Evolutionary conservation across 2,888 invertebrate species (phyloP).

Genomic region (Desoria tigrina): DNA sequence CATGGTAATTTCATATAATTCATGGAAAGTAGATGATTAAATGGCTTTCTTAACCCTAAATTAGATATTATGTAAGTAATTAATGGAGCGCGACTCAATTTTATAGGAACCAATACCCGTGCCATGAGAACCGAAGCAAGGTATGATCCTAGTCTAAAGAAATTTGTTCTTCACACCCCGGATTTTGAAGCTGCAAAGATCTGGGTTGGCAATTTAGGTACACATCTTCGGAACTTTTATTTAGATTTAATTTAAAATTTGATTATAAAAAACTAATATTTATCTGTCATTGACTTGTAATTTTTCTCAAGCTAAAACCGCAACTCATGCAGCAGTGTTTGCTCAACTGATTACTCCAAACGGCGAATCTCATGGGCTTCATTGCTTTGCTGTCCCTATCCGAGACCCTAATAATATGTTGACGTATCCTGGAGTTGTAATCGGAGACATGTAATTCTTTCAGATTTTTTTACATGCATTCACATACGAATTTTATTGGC

Average conservation of each 20-base stretch:
- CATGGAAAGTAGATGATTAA: too few species aligned
- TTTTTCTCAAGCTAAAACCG: constrained; percentile 62
- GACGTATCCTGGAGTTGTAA: constrained; percentile 79
- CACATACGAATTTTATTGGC: too few species aligned
- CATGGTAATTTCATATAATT: constrained; percentile 62
- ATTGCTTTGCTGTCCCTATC: constrained; percentile 85
- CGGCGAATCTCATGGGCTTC: constrained; percentile 78
- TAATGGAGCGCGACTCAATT: neutral
- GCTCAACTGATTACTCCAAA: constrained; percentile 83
- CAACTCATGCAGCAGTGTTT: constrained; percentile 82
- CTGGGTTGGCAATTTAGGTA: constrained; percentile 89
- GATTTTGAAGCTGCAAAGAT: constrained; percentile 75
- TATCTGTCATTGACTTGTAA: too few species aligned
- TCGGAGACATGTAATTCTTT: constrained; percentile 72
- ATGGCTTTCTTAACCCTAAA: too few species aligned
- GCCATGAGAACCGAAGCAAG: constrained; percentile 83
- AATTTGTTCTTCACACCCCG: constrained; percentile 73
- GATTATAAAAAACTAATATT: neutral
- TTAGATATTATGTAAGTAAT: too few species aligned
- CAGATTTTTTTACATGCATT: neutral
- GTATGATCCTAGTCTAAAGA: constrained; percentile 70
- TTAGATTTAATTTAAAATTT: neutral
- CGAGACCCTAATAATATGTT: constrained; percentile 74
- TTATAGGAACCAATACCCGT: constrained; percentile 75
- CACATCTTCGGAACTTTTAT: too few species aligned